A percentile compares a stretch with the other conserved stretches of the same genome.
phyloP scores from a whole-genome alignment of 2,113 vertebrate genomes.

The Eulemur rufifrons region DNA sequence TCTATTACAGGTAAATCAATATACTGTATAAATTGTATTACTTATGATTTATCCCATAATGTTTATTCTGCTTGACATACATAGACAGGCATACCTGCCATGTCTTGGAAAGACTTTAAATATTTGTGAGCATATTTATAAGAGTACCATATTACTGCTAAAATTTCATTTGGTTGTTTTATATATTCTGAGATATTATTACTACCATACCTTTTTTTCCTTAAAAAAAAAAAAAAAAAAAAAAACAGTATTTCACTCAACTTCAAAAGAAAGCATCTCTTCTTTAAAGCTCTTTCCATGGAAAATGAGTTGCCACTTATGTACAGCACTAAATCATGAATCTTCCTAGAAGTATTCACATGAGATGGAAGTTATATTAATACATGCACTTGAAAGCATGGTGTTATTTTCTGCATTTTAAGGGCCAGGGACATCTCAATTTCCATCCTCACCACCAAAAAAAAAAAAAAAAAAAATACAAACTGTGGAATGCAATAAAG shows the following conservation, averaged over 20 bases:
- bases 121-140: not conserved
- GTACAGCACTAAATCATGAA: not conserved
- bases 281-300: not conserved
- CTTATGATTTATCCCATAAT: not conserved
- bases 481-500: not conserved
- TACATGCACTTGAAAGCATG: not conserved
- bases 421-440: not conserved
- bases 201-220: not conserved
- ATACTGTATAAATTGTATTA: not conserved
- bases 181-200: not conserved
- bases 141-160: not conserved
- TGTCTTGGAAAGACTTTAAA: not conserved
- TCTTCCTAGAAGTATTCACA: not conserved
- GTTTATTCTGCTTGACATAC: not conserved
- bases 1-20: slow-evolving; percentile 7
- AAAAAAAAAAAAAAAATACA: not conserved
- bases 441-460: not conserved
- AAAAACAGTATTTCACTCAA: not conserved
- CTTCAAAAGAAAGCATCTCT: not conserved
- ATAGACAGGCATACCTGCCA: not conserved
- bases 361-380: not conserved
- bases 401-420: not conserved
- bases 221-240: not conserved
- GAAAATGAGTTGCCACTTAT: not conserved
- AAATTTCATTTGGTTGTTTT: not conserved